Conservation (phyloP, 2,888 invertebrate species). For the Octodonta nipae region DNA sequence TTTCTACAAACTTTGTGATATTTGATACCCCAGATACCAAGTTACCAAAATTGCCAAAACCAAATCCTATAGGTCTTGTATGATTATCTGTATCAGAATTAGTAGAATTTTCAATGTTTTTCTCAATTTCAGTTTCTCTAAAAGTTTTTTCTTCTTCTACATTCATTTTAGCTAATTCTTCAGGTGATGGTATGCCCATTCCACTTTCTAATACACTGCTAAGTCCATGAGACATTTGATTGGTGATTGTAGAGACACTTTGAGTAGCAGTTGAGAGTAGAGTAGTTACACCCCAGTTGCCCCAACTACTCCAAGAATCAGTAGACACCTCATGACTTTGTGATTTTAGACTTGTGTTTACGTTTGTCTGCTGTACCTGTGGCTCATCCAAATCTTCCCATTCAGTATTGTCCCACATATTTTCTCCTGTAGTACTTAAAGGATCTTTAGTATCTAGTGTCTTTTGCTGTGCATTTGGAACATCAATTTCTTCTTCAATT, state of each 20-base stretch:
- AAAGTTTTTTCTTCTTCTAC: constrained; percentile 19
- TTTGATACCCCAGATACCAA: constrained; percentile 51
- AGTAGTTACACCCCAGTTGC: constrained; percentile 62
- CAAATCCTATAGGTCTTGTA: constrained; percentile 10
- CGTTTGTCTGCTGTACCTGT: constrained; percentile 4
- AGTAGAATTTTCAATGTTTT: constrained; percentile 6
- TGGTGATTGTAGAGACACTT: constrained; percentile 64
- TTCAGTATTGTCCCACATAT: constrained; percentile 35
- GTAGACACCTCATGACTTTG: not conserved
- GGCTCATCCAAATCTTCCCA: constrained; percentile 42
- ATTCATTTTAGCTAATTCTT: constrained; percentile 51
- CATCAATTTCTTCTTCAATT: too few species aligned
- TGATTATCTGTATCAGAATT: not conserved
- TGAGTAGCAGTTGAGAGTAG: constrained; percentile 63
- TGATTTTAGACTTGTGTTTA: not conserved
- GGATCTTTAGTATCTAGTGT: not conserved
- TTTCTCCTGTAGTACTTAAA: too few species aligned
- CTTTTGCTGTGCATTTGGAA: not conserved
- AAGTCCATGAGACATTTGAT: constrained; percentile 69
- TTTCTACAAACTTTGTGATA: constrained; percentile 54
- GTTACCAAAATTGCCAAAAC: constrained; percentile 46
- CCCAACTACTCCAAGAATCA: constrained; percentile 40
- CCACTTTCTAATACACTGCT: constrained; percentile 64
- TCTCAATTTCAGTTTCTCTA: not conserved
- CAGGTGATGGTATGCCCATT: constrained; percentile 73